Base-by-base conservation (phyloP, 2,888 invertebrate species). In the Diarsia mendica region DNA sequence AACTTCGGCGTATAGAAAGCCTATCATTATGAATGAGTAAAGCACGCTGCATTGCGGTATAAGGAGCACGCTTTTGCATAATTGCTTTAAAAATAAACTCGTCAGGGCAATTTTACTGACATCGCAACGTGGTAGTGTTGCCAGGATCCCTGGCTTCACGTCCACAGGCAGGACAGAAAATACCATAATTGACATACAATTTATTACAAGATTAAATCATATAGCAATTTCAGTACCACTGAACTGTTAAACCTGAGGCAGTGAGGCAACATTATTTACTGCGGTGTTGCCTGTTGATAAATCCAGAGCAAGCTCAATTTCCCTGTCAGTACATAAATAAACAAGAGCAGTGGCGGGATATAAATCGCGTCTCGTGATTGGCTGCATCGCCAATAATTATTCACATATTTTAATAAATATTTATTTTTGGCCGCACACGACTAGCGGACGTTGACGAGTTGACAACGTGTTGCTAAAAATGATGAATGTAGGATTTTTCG, bases 401-500 rank as follows among this genome's bases (percentile, higher is more conserved):
- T 85, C 79, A 81, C 67, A 87, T 85, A 88, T 91, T 91, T 90
- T 87, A 87, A 89, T 90, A 89, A 89, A 91, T 90, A 92, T 92
- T 91, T 90, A 91, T 91, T 91, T 88, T 87, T 84, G 79, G 74
- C 81, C 72, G 75, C 73, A 74, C 61, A 67, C 69, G 74, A 75
- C 72, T 77, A 58, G 67, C 84, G 76, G 61, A 79, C 71, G 83
- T 77, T 80, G 87, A 87, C 82, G 85, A 75, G 75, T 85, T 85
- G 87, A 83, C 85, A 85, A 79, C 74, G 81, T 77, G 83, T 80
- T 80, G 79, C 83, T 79, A 80, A 85, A 87, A 87, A 84, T 87
- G 82, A 86, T 89, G 80, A 85, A 87, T 85, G 82, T 73, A 67
- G 67, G 39, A 75, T 79, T 68, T 80, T 75, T 71, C 73, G 49